A percentile compares a stretch with the other conserved stretches of the same genome.
Evolutionary conservation across 1,140 invertebrate species (phyloP).

Genomic region (Drosophila neocordata): DNA sequence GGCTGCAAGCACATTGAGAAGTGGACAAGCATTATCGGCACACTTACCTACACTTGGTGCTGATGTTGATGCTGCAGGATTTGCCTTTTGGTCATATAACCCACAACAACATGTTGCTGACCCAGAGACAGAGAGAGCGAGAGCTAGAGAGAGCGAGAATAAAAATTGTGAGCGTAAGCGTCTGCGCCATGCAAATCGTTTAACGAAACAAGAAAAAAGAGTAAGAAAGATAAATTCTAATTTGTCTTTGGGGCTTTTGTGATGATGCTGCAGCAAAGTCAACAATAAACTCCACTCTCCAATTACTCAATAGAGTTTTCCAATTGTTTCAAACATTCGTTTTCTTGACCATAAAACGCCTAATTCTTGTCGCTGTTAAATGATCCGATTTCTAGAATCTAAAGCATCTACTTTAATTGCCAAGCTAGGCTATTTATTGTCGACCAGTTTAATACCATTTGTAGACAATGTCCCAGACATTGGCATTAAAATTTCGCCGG

Average conservation of each 20-base stretch:
- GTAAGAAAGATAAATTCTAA: neutral
- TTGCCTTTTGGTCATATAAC: constrained; percentile 39
- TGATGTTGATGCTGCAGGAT: neutral
- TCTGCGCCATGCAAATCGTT: constrained; percentile 40
- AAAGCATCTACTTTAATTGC: constrained; percentile 60
- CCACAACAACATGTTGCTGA: constrained; percentile 78
- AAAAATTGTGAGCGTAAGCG: constrained; percentile 32
- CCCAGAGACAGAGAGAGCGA: constrained; percentile 53
- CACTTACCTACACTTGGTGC: constrained; percentile 49
- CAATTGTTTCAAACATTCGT: constrained; percentile 50
- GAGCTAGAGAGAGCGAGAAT: neutral
- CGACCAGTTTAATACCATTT: constrained; percentile 31
- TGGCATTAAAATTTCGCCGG: constrained; percentile 15
- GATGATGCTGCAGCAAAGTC: constrained; percentile 23
- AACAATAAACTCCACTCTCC: constrained; percentile 4
- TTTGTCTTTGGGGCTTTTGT: neutral
- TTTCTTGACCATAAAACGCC: constrained; percentile 65
- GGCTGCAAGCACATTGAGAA: constrained; percentile 40
- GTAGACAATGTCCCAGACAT: constrained; percentile 14
- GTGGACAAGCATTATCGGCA: constrained; percentile 29
- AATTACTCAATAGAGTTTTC: constrained; percentile 56
- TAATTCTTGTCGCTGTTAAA: constrained; percentile 65
- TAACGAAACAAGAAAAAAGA: neutral
- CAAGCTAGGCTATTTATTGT: constrained; percentile 39
- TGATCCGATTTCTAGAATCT: constrained; percentile 41